Percentiles rank a stretch among this genome's conserved stretches.
phyloP scores from a whole-genome alignment of 2,888 invertebrate species.

The Rhodophaea formosa region DNA sequence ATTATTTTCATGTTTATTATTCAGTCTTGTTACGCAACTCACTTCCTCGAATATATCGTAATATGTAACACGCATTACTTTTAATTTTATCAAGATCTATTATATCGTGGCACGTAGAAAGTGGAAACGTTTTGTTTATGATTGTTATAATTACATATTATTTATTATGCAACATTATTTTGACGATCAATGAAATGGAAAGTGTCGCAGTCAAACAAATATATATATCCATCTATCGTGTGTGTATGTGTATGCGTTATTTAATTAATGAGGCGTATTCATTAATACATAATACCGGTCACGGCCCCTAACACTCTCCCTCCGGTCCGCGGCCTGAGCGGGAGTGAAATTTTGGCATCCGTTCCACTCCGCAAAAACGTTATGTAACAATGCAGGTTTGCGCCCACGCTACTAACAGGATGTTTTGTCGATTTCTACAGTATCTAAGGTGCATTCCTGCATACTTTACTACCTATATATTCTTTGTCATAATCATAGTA shows the following conservation, averaged over 20 bases:
- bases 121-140: slow-evolving; percentile 15
- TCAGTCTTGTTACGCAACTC: not conserved
- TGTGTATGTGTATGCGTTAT: too few relatives aligned
- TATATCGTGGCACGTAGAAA: slow-evolving; percentile 15
- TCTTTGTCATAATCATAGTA: not conserved
- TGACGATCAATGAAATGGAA: not conserved
- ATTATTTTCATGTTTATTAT: not conserved
- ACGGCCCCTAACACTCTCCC: slow-evolving; percentile 26
- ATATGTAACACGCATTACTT: not conserved
- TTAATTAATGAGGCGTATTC: not conserved
- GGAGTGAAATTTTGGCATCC: slow-evolving; percentile 66
- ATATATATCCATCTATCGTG: not conserved
- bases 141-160: slow-evolving; percentile 1
- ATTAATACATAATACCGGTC: not conserved
- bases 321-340: slow-evolving; percentile 36
- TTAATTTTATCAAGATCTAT: not conserved
- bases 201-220: not conserved
- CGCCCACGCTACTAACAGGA: slow-evolving; percentile 37
- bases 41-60: not conserved
- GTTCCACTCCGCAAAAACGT: slow-evolving; percentile 64
- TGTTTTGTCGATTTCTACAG: slow-evolving; percentile 37
- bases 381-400: slow-evolving; percentile 73
- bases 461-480: not conserved
- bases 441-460: slow-evolving; percentile 22
- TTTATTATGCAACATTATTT: not conserved